Percentiles rank a stretch among this genome's conserved stretches.
These are phyloP conservation scores for Drosophila kikkawai DNA, from an alignment of 1,140 invertebrate genomes.

Conservation along the genomic window DNA sequence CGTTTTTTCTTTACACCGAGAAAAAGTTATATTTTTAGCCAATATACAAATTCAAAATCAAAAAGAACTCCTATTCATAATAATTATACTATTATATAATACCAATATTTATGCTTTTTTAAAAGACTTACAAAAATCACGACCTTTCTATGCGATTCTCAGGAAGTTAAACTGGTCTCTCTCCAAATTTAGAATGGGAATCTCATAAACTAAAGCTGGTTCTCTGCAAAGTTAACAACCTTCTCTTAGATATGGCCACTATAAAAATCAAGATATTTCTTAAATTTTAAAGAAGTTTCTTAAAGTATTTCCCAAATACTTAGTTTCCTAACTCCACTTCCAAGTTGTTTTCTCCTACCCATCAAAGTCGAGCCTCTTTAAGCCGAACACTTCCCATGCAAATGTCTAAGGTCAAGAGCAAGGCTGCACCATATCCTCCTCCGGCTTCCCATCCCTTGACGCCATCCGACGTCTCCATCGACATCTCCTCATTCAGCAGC, in stretches of 20 bases:
- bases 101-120: not conserved
- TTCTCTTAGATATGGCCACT: not conserved
- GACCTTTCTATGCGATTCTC: not conserved
- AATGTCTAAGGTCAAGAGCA: conserved; percentile 80
- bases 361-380: conserved; percentile 6
- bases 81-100: not conserved
- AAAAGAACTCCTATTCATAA: not conserved
- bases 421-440: conserved; percentile 46
- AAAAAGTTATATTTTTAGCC: not conserved
- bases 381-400: conserved; percentile 47
- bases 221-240: too few species aligned
- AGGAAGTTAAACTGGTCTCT: not conserved
- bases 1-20: not conserved
- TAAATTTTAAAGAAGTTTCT: not conserved
- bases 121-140: not conserved
- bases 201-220: not conserved
- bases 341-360: not conserved
- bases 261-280: not conserved
- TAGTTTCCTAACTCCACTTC: not conserved
- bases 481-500: conserved; percentile 39
- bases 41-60: not conserved
- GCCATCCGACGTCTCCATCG: conserved; percentile 10
- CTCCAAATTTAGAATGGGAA: not conserved
- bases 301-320: not conserved
- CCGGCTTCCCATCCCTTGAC: not conserved